Evolutionary conservation across 2,888 invertebrate genomes (phyloP).

Genomic region (Hipparchia semele): DNA sequence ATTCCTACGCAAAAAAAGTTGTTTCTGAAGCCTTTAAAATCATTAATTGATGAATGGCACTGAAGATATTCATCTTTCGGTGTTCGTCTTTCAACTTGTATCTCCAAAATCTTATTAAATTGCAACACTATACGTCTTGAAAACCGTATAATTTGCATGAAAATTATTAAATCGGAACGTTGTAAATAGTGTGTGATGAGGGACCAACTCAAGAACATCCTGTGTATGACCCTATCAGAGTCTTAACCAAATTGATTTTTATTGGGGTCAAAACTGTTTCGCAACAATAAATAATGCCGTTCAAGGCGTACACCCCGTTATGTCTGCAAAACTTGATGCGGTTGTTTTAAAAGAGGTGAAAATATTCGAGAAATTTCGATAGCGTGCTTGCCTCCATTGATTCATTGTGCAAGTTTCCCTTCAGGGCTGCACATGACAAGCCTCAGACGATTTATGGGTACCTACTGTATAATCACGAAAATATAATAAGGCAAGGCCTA

Average conservation of each 20-base stretch:
- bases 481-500: slow-evolving; percentile 17
- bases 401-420: slow-evolving; percentile 36
- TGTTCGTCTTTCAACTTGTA: not conserved
- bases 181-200: slow-evolving; percentile 31
- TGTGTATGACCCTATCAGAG: slow-evolving; percentile 10
- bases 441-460: slow-evolving; percentile 24
- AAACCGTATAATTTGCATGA: slow-evolving; percentile 12
- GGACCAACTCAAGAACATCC: slow-evolving; percentile 22
- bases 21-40: not conserved
- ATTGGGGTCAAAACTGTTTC: slow-evolving; percentile 61
- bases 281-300: slow-evolving; percentile 57
- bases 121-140: not conserved
- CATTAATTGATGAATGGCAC: not conserved
- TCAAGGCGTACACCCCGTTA: slow-evolving; percentile 63
- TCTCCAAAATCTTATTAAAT: slow-evolving; percentile 4
- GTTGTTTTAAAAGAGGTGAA: slow-evolving; percentile 61
- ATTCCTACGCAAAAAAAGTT: not conserved
- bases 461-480: slow-evolving; percentile 16
- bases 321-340: slow-evolving; percentile 59
- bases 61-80: not conserved
- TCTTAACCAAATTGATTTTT: slow-evolving; percentile 40
- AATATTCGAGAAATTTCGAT: slow-evolving; percentile 60
- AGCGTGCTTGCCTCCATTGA: slow-evolving; percentile 50
- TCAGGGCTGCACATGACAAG: slow-evolving; percentile 29
- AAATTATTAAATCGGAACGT: slow-evolving; percentile 15